Evolutionary conservation across 1,140 invertebrate species (phyloP), one percentile per base, ranked within the genome.

Genomic region (Megathymus violae): DNA sequence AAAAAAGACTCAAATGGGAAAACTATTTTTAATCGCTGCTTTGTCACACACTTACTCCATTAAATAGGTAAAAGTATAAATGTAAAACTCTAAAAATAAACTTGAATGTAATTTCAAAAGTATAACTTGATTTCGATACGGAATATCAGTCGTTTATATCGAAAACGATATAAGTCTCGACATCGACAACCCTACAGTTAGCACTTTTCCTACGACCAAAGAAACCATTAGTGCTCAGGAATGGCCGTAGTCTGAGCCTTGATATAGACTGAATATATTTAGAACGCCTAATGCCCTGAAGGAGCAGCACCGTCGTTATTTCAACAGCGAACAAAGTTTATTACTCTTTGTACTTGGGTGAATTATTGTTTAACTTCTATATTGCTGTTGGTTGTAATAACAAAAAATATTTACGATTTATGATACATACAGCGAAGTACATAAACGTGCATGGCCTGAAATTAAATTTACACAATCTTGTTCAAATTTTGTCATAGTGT

Each of bases 171-270:
- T 22, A 22, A 3, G 19, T 6, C 11, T 54, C 4, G 14, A 15
- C 7, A 38, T 41, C 0, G 52, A 41, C 52, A 58, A 31, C 52
- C 52, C 52, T 58, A 58, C 4, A 1, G 4, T 15, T 0, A 27
- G 22, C 34, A 11, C 34, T 36, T 36, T 36, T 36, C 34, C 34
- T 11, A 36, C 34, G 34, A 36, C 34, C 34, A 36, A 36, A 36
- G 34, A 36, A 36, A 36, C 34, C 34, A 36, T 36, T 36, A 36
- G 34, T 36, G 34, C 34, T 36, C 34, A 10, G 34, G 34, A 36
- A 36, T 36, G 34, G 34, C 0, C 34, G n/a, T 1, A 10, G 34
- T 36, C 34, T 36, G 34, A 36, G 34, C 34, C 34, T n/a, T 36
- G 34, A 11, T 36, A 36, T 36, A 36, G 34, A 36, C 34, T 36